phyloP scores from a whole-genome alignment of 2,888 invertebrate species.

The Danaus chrysippus region DNA sequence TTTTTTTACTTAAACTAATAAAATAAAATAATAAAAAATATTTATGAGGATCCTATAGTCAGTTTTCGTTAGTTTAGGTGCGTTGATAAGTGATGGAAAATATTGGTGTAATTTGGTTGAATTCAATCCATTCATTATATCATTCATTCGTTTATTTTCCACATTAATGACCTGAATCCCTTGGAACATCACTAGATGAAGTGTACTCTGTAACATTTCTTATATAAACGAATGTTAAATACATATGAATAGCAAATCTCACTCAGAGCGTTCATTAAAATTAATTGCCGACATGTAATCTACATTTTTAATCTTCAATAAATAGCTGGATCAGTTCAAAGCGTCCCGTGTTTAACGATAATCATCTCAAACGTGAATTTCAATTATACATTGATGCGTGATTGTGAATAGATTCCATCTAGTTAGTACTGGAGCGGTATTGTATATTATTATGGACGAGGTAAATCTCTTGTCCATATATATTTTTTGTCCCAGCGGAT shows the following conservation, averaged over 20 bases:
- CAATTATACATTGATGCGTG: conserved; percentile 41
- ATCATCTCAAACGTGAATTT: conserved; percentile 35
- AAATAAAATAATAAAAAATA: background rate
- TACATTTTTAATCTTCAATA: conserved; percentile 47
- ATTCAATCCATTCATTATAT: background rate
- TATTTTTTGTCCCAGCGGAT: conserved; percentile 44
- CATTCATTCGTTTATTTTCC: background rate
- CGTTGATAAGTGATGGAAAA: background rate
- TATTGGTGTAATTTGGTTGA: background rate
- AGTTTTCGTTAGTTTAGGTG: too few species aligned
- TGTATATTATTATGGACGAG: conserved; percentile 54
- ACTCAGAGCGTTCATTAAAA: conserved; percentile 54
- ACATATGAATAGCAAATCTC: conserved; percentile 29
- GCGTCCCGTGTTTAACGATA: conserved; percentile 40
- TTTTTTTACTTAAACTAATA: background rate
- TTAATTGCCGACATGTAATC: conserved; percentile 55
- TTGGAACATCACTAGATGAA: background rate
- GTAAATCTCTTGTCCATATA: conserved; percentile 39
- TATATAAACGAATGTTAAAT: too few species aligned
- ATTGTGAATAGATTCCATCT: conserved; percentile 35
- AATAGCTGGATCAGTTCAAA: conserved; percentile 48
- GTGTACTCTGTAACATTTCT: too few species aligned
- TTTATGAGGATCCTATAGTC: background rate
- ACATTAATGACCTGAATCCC: background rate
- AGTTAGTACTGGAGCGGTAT: conserved; percentile 41